These are phyloP conservation scores for Stenotaenia linearis DNA, from an alignment of 2,888 invertebrate species.

Conservation along the genomic window DNA sequence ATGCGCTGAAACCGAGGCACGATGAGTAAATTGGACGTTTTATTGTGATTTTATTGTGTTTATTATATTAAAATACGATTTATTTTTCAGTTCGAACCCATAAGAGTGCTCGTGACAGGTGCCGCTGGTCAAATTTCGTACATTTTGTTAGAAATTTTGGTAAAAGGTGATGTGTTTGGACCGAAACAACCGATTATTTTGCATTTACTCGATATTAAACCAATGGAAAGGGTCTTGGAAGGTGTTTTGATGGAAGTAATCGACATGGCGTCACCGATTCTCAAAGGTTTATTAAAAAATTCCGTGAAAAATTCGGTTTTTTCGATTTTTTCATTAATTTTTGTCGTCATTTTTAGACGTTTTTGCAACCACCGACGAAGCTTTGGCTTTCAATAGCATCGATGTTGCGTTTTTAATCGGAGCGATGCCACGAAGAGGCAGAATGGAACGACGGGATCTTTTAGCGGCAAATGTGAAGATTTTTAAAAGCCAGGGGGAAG, in stretches of 20 bases:
- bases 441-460: conserved; percentile 98
- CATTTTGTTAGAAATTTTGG: conserved; percentile 87
- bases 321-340: neutral
- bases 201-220: conserved; percentile 88
- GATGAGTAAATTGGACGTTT: no score
- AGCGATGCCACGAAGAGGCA: conserved; percentile 93
- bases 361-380: conserved; percentile 78
- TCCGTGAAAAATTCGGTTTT: neutral
- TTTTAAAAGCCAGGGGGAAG: conserved; percentile 90
- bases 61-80: no score
- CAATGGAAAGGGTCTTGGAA: conserved; percentile 92
- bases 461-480: conserved; percentile 96
- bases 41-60: no score
- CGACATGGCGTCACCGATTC: conserved; percentile 88
- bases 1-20: no score
- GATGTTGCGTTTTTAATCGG: conserved; percentile 96
- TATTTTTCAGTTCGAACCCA: no score
- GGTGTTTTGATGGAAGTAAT: conserved; percentile 97
- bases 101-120: conserved; percentile 92
- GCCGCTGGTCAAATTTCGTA: conserved; percentile 99
- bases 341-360: conserved; percentile 56
- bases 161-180: conserved; percentile 94
- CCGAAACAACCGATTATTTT: conserved; percentile 76
- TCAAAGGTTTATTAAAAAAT: conserved; percentile 55
- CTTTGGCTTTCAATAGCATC: conserved; percentile 89